Base-by-base conservation (phyloP, 1,140 invertebrate genomes). In the Drosophila neocordata region DNA sequence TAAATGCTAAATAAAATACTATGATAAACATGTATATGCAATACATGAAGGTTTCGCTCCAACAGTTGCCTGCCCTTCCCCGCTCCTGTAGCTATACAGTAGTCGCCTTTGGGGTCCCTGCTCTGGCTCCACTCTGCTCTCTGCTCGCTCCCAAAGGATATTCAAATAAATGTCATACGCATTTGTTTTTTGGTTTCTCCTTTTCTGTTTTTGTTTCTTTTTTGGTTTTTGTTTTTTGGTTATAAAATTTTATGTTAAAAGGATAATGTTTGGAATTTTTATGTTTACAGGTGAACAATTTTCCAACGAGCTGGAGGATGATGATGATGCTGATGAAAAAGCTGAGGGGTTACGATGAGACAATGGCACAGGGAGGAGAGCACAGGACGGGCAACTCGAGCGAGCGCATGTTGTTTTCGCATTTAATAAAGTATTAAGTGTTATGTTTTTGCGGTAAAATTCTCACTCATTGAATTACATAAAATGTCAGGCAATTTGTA, bases 241-340 rank as follows among this genome's bases (percentile, higher is more conserved):
- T 88, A 88, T 88, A 88, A 88, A 88, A 88, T 88, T 88, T 88
- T 88, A 88, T 88, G 83, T 88, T 88, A 88, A 88, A 88, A 88
- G 83, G 79, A 88, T 88, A 88, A 88, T 88, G 83, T 88, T 88
- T 89, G 65, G 69, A 88, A 88, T 77, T 88, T 88, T 88, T 88
- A 88, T 88, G 83, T 88, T 77, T 88, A 83, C 83, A 88, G 84
- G 84, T 88, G 76, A 88, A 67, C 83, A 88, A 87, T 88, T 88
- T 85, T 78, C 65, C 82, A 81, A 66, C 73, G 67, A 75, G 70
- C 61, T 68, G 69, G 60, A 35, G 55, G 7, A 41, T 35, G 59
- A 38, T 24, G 53, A 38, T 52, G 35, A 37, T 48, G 20, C 1
- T 12, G 2, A 56, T 35, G 18, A 41, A 31, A 64, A 48, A 48